These are phyloP conservation scores for Myathropa florea DNA, from an alignment of 2,888 invertebrate genomes.

Conservation along the genomic window DNA sequence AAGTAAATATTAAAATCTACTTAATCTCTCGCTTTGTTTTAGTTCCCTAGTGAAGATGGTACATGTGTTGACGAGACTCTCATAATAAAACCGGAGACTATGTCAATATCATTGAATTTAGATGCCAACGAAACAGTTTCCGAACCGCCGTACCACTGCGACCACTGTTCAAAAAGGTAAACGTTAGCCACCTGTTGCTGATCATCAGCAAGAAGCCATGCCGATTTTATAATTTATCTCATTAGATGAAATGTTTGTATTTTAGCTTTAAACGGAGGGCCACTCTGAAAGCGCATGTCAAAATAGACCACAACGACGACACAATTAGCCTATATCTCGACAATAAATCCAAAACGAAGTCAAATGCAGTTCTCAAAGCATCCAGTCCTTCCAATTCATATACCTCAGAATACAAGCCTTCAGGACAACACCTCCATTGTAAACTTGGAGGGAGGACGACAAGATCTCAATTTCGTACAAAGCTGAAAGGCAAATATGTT, in stretches of 20 bases:
- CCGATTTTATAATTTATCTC: background rate
- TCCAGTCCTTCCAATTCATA: constrained; percentile 8
- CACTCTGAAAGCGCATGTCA: constrained; percentile 32
- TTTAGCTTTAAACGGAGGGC: constrained; percentile 54
- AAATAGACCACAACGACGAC: constrained; percentile 30
- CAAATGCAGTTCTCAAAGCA: background rate
- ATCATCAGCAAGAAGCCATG: background rate
- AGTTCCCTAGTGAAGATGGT: background rate
- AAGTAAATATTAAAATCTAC: background rate
- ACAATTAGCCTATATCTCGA: background rate
- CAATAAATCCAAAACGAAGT: background rate
- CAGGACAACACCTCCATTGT: background rate
- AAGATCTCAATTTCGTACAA: background rate
- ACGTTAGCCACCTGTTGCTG: constrained; percentile 16
- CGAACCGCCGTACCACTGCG: constrained; percentile 23
- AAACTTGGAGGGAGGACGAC: background rate
- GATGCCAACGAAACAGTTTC: background rate
- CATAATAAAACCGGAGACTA: background rate
- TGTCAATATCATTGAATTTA: background rate
- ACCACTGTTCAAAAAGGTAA: constrained; percentile 56
- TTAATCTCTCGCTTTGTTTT: background rate
- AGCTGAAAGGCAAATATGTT: background rate
- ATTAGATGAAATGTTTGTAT: background rate
- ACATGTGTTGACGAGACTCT: background rate
- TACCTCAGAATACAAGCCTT: constrained; percentile 37